These are phyloP conservation scores for Pyxicephalus adspersus DNA, from an alignment of 2,113 vertebrate species.

Conservation along the genomic window DNA sequence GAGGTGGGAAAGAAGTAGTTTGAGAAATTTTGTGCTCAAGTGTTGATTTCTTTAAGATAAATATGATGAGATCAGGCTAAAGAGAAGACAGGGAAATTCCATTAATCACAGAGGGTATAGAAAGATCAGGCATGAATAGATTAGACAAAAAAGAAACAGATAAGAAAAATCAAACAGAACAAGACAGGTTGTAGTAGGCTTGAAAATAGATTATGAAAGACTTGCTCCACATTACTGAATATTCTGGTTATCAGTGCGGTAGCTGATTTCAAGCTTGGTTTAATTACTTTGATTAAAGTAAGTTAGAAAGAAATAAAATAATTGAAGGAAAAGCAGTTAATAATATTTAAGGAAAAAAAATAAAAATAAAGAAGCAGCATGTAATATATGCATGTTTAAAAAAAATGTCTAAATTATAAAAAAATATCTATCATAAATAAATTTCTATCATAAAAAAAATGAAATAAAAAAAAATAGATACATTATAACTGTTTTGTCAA, in stretches of 20 bases:
- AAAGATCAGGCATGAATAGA: constrained; percentile 3
- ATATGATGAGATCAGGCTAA: constrained; percentile 18
- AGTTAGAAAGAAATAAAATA: too few species aligned
- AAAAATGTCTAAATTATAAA: too few species aligned
- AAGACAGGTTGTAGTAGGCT: constrained; percentile 3
- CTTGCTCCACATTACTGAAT: background rate
- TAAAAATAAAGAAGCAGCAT: too few species aligned
- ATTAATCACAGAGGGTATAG: background rate
- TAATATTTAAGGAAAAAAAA: too few species aligned
- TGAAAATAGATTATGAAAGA: constrained; percentile 5
- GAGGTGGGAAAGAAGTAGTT: constrained; percentile 4
- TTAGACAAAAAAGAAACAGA: background rate
- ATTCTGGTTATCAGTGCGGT: background rate
- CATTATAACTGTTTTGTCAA: too few species aligned
- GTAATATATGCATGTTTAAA: too few species aligned
- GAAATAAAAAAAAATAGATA: too few species aligned
- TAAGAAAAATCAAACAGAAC: constrained; percentile 3
- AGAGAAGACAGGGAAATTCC: background rate
- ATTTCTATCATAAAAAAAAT: too few species aligned
- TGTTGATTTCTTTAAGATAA: background rate
- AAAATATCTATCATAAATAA: too few species aligned
- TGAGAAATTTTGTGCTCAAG: constrained; percentile 1
- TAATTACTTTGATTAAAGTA: background rate
- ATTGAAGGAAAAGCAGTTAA: too few species aligned
- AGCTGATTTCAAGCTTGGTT: background rate